Base-by-base conservation (phyloP, 2,888 invertebrate species). In the Pheosia tremula region DNA sequence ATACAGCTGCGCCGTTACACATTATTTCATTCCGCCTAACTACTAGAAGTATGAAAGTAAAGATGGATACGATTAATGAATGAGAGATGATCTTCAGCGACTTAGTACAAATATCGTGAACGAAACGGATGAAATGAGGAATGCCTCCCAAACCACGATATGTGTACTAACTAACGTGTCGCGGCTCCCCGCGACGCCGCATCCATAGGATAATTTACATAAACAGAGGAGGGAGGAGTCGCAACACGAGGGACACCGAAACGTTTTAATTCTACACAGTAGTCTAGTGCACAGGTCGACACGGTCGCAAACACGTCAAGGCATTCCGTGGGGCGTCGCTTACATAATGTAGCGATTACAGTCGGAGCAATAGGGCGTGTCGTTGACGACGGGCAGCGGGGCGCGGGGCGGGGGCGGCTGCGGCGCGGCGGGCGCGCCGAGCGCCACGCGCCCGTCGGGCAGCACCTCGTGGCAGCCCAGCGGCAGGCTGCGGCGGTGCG, bases 281-380 rank as follows among this genome's bases (percentile, higher is more conserved):
- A 86, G 75, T 80, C 85, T 86, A 89, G 80, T 82, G 86, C 91
- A 91, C 87, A 92, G 87, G 86, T 89, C 91, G 93, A 91, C 93
- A 93, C 93, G 93, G 92, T 90, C 88, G 93, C 93, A 93, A 91
- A 91, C 89, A 90, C 89, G 89, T 86, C 86, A 88, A 87, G 89
- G 86, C 92, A 92, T 88, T 85, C 87, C 82, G 81, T 78, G 80
- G 80, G 83, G 79, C 85, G 90, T 91, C 94, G 96, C 96, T 97
- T 96, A 98, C 98, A 97, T 96, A 90, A 98, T 97, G 85, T 96
- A 95, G 90, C 96, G 95, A 93, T 97, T 97, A 95, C 98, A 98
- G 84, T 97, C 97, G 84, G 96, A 95, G 95, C 98, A 98, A 89
- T 94, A 93, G 65, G 95, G 95, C 75, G 95, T 93, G 83, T 95